Conservation (phyloP, 2,888 invertebrate genomes). For the Agonopterix heracliana region DNA sequence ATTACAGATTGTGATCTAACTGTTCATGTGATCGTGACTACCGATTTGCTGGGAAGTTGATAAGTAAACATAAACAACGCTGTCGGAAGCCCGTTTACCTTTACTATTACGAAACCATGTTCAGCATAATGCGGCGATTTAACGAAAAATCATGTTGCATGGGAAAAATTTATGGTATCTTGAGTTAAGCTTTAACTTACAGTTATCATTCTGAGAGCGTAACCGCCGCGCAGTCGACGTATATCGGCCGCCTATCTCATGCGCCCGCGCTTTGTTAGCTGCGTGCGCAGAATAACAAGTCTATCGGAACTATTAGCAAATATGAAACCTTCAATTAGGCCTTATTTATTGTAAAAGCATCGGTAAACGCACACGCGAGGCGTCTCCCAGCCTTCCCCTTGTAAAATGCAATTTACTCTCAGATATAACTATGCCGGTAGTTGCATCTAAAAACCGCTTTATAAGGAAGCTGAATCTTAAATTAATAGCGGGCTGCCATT, state of each 20-base stretch:
- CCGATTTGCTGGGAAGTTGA: slow-evolving; percentile 49
- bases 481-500: slow-evolving; percentile 19
- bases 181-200: slow-evolving; percentile 30
- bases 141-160: slow-evolving; percentile 48
- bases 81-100: slow-evolving; percentile 26
- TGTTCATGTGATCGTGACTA: slow-evolving; percentile 49
- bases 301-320: slow-evolving; percentile 59
- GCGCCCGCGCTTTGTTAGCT: slow-evolving; percentile 62
- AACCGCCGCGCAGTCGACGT: slow-evolving; percentile 35
- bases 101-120: slow-evolving; percentile 25
- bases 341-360: slow-evolving; percentile 34
- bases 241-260: slow-evolving; percentile 57
- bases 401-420: slow-evolving; percentile 25
- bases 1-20: slow-evolving; percentile 33
- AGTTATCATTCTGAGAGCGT: slow-evolving; percentile 62
- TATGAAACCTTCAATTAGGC: slow-evolving; percentile 55
- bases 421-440: slow-evolving; percentile 21
- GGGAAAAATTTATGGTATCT: slow-evolving; percentile 52
- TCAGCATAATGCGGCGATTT: slow-evolving; percentile 38
- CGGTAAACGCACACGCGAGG: slow-evolving; percentile 12
- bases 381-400: slow-evolving; percentile 12
- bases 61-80: slow-evolving; percentile 40
- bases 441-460: slow-evolving; percentile 27
- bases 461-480: slow-evolving; percentile 27
- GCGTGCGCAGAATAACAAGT: slow-evolving; percentile 66